Evolutionary conservation across 2,113 vertebrate species (phyloP).

Genomic region (Clupea harengus): DNA sequence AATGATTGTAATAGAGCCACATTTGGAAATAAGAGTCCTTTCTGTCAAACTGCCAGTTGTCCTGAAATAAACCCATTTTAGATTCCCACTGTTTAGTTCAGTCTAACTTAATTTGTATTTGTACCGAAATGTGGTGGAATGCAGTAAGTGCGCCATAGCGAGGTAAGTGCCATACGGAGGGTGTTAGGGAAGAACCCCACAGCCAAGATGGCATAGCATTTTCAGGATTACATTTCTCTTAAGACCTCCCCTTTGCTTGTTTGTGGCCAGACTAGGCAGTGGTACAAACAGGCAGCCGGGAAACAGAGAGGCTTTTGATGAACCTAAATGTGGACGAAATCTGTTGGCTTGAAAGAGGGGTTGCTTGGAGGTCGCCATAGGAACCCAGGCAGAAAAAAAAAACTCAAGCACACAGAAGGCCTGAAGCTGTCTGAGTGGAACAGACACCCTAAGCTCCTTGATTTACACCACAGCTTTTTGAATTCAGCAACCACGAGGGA

Average conservation of each 20-base stretch:
- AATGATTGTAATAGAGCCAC: slow-evolving; percentile 35
- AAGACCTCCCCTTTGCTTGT: not conserved
- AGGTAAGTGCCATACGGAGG: not conserved
- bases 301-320: slow-evolving; percentile 37
- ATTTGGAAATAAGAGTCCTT: slow-evolving; percentile 25
- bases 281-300: not conserved
- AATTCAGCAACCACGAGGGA: not conserved
- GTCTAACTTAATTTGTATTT: not conserved
- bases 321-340: slow-evolving; percentile 24
- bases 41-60: slow-evolving; percentile 29
- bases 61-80: not conserved
- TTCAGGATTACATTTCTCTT: not conserved
- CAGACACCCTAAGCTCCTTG: slow-evolving; percentile 1
- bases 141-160: not conserved
- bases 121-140: not conserved
- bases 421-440: not conserved
- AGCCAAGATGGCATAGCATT: not conserved
- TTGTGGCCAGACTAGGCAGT: slow-evolving; percentile 23
- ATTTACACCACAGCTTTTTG: slow-evolving; percentile 1
- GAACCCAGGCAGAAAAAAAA: slow-evolving; percentile 20
- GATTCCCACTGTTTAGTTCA: not conserved
- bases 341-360: slow-evolving; percentile 16
- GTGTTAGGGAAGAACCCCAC: not conserved
- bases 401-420: slow-evolving; percentile 10
- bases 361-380: slow-evolving; percentile 29